A percentile compares a stretch with the other conserved stretches of the same genome.
phyloP scores from a whole-genome alignment of 2,888 invertebrate genomes.

The Priocnemis perturbator region DNA sequence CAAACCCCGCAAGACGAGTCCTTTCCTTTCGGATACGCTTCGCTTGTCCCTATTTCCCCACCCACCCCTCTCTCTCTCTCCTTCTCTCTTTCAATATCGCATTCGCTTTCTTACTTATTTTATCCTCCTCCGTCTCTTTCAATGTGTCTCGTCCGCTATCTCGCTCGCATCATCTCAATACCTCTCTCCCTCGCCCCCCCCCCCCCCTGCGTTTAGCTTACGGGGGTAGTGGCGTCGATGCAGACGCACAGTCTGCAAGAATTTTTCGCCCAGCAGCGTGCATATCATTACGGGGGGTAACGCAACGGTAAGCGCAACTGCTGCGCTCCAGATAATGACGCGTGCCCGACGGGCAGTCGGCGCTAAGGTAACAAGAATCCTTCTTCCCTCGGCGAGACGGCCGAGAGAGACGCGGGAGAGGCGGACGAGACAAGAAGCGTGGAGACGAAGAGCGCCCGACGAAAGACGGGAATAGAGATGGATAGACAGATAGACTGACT shows the following conservation, averaged over 20 bases:
- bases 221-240: conserved; percentile 12
- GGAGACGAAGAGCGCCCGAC: too few species aligned
- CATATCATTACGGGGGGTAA: conserved; percentile 51
- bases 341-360: conserved; percentile 52
- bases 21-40: too few species aligned
- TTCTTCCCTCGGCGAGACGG: conserved; percentile 10
- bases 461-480: too few species aligned
- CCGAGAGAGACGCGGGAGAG: too few species aligned
- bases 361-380: conserved; percentile 17
- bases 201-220: conserved; percentile 11
- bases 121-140: conserved; percentile 11
- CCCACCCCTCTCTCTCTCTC: too few species aligned
- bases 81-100: neutral
- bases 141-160: neutral
- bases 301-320: conserved; percentile 52
- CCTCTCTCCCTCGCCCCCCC: neutral
- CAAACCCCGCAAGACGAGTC: too few species aligned
- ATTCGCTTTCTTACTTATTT: neutral
- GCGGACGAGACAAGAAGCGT: too few species aligned
- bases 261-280: conserved; percentile 57
- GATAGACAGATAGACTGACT: neutral
- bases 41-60: neutral
- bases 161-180: neutral
- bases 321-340: conserved; percentile 60
- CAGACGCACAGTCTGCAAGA: conserved; percentile 34